Evolutionary conservation across 1,140 invertebrate genomes (phyloP).

Genomic region (Odontomachus brunneus): DNA sequence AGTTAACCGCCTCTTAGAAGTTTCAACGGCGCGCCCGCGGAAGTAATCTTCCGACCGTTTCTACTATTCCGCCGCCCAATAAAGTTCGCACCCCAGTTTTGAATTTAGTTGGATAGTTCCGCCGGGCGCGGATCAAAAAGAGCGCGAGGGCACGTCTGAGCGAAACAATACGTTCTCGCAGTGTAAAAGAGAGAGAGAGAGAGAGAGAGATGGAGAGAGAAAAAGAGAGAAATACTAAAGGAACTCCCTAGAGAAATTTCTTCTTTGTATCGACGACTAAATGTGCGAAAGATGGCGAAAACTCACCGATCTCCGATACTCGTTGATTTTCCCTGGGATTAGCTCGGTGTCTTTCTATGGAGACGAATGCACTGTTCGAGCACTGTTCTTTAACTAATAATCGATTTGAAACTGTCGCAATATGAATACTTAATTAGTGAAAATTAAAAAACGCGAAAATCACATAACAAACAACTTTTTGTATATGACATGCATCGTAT

Average conservation of each 20-base stretch:
- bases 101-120: conserved; percentile 76
- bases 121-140: conserved; percentile 51
- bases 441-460: too few relatives aligned
- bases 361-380: background rate
- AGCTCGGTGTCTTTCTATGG: background rate
- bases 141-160: background rate
- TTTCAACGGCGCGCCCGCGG: conserved; percentile 74
- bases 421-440: background rate
- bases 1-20: conserved; percentile 78
- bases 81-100: conserved; percentile 80
- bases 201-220: too few relatives aligned
- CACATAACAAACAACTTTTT: too few relatives aligned
- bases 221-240: conserved; percentile 17
- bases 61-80: conserved; percentile 72
- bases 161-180: conserved; percentile 41
- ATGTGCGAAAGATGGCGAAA: conserved; percentile 28
- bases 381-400: background rate
- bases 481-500: too few relatives aligned
- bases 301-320: background rate
- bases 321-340: background rate
- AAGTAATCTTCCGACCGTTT: conserved; percentile 77
- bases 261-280: conserved; percentile 31
- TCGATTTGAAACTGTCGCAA: background rate
- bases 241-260: conserved; percentile 49
- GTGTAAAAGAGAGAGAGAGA: too few relatives aligned